Percentiles rank a stretch among this genome's conserved stretches.
phyloP scores from a whole-genome alignment of 2,113 vertebrate genomes.

The Sinocyclocheilus anophthalmus region DNA sequence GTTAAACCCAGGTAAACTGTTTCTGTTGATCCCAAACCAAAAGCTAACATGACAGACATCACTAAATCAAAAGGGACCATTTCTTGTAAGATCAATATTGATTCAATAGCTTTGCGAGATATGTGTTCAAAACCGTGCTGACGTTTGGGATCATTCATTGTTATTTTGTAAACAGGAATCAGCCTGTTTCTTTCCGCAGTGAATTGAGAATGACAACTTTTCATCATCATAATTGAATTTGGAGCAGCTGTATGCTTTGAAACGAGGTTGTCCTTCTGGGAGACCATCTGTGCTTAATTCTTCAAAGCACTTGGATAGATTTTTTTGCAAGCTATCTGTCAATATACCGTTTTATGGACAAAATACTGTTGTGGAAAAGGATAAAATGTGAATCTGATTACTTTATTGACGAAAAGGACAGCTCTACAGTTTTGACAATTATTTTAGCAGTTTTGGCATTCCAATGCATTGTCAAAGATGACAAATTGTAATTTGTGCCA shows the following conservation, averaged over 20 bases:
- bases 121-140: background rate
- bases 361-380: background rate
- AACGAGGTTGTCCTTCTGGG: background rate
- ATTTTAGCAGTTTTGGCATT: too few relatives aligned
- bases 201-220: constrained; percentile 30
- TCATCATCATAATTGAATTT: constrained; percentile 29
- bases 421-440: too few relatives aligned
- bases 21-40: background rate
- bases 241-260: constrained; percentile 13
- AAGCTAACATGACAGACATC: background rate
- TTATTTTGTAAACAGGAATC: constrained; percentile 27
- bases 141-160: background rate
- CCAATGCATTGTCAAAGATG: too few relatives aligned
- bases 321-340: background rate
- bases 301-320: background rate
- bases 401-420: background rate
- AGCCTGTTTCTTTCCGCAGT: constrained; percentile 30
- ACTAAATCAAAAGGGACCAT: background rate
- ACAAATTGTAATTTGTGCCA: too few relatives aligned
- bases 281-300: constrained; percentile 24
- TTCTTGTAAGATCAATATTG: background rate
- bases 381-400: constrained; percentile 3
- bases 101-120: constrained; percentile 2
- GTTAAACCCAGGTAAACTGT: background rate
- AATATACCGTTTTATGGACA: background rate